A percentile compares a stretch with the other conserved stretches of the same genome.
Conservation (phyloP, 1,140 invertebrate species). For the Tetraneura akinire region DNA sequence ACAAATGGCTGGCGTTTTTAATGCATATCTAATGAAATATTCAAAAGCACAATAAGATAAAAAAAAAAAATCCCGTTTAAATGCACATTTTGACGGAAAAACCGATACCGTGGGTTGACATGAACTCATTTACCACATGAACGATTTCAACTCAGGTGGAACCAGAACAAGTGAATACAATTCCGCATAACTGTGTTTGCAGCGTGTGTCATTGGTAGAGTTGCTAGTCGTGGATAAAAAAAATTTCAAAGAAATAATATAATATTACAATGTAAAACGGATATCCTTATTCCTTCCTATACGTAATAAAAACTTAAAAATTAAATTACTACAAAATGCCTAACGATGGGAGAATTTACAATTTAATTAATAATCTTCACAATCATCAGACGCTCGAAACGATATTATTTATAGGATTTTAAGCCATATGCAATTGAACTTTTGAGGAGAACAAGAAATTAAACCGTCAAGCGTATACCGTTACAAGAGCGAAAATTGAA, state of each 20-base stretch:
- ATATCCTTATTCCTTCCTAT: no score
- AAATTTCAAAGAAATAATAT: no score
- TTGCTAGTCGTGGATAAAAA: no score
- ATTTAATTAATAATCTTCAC: no score
- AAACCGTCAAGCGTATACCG: background rate
- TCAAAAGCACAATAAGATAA: background rate
- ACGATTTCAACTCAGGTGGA: background rate
- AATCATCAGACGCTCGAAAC: no score
- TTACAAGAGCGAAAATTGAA: background rate
- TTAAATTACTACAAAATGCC: no score
- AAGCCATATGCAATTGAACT: no score
- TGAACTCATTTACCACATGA: conserved; percentile 28
- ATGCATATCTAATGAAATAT: conserved; percentile 15
- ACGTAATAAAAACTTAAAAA: no score
- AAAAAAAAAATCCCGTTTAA: background rate
- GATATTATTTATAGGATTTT: no score
- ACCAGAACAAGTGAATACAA: background rate
- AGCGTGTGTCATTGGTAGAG: background rate
- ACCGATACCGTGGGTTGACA: background rate
- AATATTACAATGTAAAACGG: no score
- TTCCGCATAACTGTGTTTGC: background rate
- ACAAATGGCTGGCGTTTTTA: background rate
- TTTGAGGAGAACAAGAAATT: background rate
- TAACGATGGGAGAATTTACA: no score
- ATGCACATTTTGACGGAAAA: conserved; percentile 1